Percentiles rank a stretch among this genome's conserved stretches.
Conservation (phyloP, 2,797 vertebrate species). For the Sebastes oblongus region DNA sequence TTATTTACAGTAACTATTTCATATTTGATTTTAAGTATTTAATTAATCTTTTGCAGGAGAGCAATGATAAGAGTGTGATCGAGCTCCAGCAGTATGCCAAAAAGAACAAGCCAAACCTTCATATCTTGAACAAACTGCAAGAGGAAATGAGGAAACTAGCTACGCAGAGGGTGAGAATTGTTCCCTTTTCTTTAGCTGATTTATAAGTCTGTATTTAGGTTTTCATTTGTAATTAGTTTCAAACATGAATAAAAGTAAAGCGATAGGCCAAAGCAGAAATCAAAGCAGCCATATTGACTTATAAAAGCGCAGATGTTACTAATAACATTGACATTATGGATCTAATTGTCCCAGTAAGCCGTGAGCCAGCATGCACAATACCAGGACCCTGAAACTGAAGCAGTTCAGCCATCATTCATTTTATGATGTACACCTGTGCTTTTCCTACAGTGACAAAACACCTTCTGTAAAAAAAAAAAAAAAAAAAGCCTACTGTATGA, state of each 20-base stretch:
- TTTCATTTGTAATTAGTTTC: background rate
- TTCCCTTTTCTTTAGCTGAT: background rate
- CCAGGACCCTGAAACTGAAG: background rate
- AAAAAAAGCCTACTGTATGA: background rate
- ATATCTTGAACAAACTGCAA: slow-evolving; percentile 98
- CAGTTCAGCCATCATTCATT: background rate
- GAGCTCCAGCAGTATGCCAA: slow-evolving; percentile 99
- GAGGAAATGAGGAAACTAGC: slow-evolving; percentile 98
- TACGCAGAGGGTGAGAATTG: slow-evolving; percentile 87
- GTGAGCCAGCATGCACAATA: background rate
- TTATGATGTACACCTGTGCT: background rate
- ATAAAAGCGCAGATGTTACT: background rate
- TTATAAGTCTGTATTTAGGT: background rate
- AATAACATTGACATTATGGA: background rate
- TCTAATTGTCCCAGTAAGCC: background rate
- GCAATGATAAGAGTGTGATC: slow-evolving; percentile 96
- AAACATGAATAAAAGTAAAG: background rate
- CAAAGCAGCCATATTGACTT: background rate
- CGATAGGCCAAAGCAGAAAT: background rate
- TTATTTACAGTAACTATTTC: background rate
- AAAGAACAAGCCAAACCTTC: slow-evolving; percentile 99
- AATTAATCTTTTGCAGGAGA: slow-evolving; percentile 83
- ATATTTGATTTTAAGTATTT: background rate
- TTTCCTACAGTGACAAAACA: background rate
- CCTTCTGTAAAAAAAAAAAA: background rate